Percentiles rank a stretch among this genome's conserved stretches.
phyloP scores from a whole-genome alignment of 2,797 vertebrate species.

The Muscicapa comitata region DNA sequence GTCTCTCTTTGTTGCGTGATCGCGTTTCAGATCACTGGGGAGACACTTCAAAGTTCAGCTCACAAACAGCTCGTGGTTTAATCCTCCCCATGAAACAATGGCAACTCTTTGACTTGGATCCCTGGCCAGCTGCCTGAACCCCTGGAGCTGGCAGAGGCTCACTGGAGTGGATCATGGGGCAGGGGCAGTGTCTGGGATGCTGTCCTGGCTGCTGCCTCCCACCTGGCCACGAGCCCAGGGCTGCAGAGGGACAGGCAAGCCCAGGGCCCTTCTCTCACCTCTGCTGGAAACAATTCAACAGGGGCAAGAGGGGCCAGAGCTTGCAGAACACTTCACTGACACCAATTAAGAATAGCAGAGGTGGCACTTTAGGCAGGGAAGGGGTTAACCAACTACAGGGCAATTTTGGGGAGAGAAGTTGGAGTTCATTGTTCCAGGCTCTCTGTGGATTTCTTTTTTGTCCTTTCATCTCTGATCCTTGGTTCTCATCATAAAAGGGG shows the following conservation, averaged over 20 bases:
- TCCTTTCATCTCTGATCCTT: background rate
- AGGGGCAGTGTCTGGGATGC: background rate
- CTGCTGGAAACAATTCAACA: background rate
- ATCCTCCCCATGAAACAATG: background rate
- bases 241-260: background rate
- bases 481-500: background rate
- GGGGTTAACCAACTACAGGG: background rate
- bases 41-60: background rate
- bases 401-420: background rate
- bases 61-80: background rate
- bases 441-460: background rate
- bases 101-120: background rate
- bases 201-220: background rate
- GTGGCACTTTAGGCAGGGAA: background rate
- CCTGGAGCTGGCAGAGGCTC: background rate
- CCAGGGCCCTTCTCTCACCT: background rate
- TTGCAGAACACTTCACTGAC: background rate
- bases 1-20: background rate
- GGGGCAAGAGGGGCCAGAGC: background rate
- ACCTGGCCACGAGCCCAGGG: background rate
- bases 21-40: background rate
- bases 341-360: rapidly evolving
- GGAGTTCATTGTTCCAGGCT: background rate
- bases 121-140: rapidly evolving
- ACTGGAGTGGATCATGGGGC: rapidly evolving